Base-by-base conservation (phyloP, 2,888 invertebrate species). In the Parthenolecanium corni region DNA sequence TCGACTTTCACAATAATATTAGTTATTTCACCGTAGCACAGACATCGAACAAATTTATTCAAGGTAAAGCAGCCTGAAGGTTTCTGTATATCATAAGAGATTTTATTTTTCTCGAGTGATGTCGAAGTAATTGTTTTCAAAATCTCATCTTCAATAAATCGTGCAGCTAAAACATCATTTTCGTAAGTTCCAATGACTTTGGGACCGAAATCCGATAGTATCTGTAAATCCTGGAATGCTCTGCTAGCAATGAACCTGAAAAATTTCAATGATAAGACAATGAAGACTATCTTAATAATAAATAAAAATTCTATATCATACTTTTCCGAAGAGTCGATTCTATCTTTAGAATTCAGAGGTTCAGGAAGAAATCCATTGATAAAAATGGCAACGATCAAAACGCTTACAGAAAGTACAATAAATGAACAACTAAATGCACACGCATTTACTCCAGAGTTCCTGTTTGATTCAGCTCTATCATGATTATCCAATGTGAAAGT, bases 1-100 rank as follows among this genome's bases (percentile, higher is more conserved):
- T 73, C 71, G 49, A 80, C 67, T 65, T 73, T 74, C 0, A 75
- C 78, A 4, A 77, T 70, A 18, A 80, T 70, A 68, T 80, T 80
- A 61, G 68, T 66, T 40, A 71, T 70, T 65, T 77, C 74, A n/a
- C 64, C 61, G 36, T 68, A 68, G 44, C 64, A 63, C 79, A 65
- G 72, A 75, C 65, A 76, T n/a, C n/a, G n/a, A n/a, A n/a, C n/a
- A n/a, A n/a, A n/a, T 75, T 0, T 76, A 74, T 69, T 77, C 38
- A 49, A 53, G 6, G 51, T 36, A 46, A 76, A 20, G 74, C 74
- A 75, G 3, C 80, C 80, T 56, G 73, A 73, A 1, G 76, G 74
- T 42, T 72, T 73, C 67, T 80, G 79, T 3, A 76, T 69, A 67
- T 77, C 76, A 57, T 75, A 68, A 31, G 73, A 69, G 18, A 78